Evolutionary conservation across 2,113 vertebrate species (phyloP).

Genomic region (Percopsis transmontana): DNA sequence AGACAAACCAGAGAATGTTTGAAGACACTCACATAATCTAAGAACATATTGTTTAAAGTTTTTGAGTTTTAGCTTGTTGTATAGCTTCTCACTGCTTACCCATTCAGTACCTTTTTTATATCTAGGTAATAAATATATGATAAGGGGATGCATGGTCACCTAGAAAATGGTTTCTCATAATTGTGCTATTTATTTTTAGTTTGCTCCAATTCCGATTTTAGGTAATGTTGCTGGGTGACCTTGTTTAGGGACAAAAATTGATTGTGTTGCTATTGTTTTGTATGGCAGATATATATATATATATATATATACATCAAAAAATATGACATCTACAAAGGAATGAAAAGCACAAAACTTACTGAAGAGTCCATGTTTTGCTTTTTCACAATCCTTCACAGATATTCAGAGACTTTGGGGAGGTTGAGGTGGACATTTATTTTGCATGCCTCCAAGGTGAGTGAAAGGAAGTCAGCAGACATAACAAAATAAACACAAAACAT

Average conservation of each 20-base stretch:
- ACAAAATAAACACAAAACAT: slow-evolving; percentile 15
- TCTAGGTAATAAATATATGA: neutral
- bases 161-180: neutral
- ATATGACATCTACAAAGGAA: neutral
- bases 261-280: neutral
- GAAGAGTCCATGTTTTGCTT: slow-evolving; percentile 1
- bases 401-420: slow-evolving; percentile 84
- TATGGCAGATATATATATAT: too few species aligned
- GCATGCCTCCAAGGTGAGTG: slow-evolving; percentile 78
- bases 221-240: neutral
- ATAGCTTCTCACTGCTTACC: too few species aligned
- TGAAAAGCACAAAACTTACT: neutral
- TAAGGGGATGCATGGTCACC: neutral
- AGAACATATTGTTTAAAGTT: too few species aligned
- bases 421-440: slow-evolving; percentile 82
- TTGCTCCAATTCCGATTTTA: neutral
- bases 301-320: neutral
- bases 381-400: slow-evolving; percentile 73
- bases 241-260: neutral
- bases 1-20: neutral
- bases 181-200: neutral
- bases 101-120: too few species aligned
- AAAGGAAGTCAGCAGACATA: slow-evolving; percentile 19
- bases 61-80: too few species aligned
- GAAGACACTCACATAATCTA: neutral